phyloP scores from a whole-genome alignment of 2,113 vertebrate species.

The Neolamprologus toae region DNA sequence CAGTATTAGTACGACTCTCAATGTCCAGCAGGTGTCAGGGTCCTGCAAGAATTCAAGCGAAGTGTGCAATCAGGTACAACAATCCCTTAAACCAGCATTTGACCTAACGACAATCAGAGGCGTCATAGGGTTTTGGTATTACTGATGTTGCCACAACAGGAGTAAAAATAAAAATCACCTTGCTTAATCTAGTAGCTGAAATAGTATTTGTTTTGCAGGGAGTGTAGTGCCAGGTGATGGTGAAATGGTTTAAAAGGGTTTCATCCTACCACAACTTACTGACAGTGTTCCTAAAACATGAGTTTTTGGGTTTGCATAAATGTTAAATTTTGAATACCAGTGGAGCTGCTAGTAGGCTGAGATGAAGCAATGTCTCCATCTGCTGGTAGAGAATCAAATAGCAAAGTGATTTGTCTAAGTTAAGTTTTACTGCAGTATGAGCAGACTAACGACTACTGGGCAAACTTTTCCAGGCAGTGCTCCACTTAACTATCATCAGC shows the following conservation, averaged over 20 bases:
- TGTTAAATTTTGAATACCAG: not conserved
- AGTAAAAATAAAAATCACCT: not conserved
- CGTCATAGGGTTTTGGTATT: not conserved
- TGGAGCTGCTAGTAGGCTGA: not conserved
- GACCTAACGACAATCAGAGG: not conserved
- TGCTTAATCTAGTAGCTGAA: not conserved
- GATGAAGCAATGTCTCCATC: not conserved
- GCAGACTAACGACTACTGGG: not conserved
- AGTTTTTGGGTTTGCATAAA: not conserved
- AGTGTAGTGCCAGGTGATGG: not conserved
- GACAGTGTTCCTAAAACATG: not conserved
- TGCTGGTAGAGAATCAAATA: accelerated
- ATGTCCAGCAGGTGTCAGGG: conserved; percentile 17
- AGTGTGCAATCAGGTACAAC: accelerated
- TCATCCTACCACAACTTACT: no score
- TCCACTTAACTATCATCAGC: not conserved
- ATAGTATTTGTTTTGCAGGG: not conserved
- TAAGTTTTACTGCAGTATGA: not conserved
- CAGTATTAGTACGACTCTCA: accelerated
- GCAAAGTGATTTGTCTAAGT: not conserved
- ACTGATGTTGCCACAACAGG: not conserved
- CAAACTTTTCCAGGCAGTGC: not conserved
- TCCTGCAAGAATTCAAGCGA: accelerated
- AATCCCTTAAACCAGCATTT: not conserved
- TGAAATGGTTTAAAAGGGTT: not conserved